Base-by-base conservation (phyloP, 37 sponge, comb jelly and placozoan genomes). In the Beroe ovata region DNA sequence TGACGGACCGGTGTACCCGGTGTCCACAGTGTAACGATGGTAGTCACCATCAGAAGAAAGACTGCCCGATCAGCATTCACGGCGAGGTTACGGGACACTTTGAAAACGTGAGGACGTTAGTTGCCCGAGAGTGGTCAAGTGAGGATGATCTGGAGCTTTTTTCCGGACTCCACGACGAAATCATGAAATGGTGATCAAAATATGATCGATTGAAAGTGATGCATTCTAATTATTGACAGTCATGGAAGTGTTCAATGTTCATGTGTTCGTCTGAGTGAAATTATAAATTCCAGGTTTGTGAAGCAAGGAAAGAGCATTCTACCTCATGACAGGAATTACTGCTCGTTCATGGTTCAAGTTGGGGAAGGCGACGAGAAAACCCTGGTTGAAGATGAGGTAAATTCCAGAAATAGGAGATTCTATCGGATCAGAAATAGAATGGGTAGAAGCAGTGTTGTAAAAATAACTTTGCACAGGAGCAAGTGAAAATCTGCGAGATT, bases 271-370 rank as follows among this genome's bases (percentile, higher is more conserved):
- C n/a, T n/a, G n/a, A n/a, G 59, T 58, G 16, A 58, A 58, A 58
- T 58, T 58, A 25, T 61, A 4, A 66, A 34, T 23, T 21, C 35
- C 84, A 77, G 84, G 84, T 77, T 77, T 41, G 84, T 77, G 8
- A 77, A 77, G 38, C 42, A 42, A 19, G 84, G 84, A 3, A 77
- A 77, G 38, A 36, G 38, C 11, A 77, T 77, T 11, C 28, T 77
- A 38, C 84, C 84, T 1, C 84, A 77, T 35, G 84, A 77, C 47
- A 11, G 33, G 54, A 16, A 4, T 2, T 4, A 77, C 84, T 77
- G 84, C 33, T 32, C 21, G n/a, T 77, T 77, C 47, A 35, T 77
- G 54, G 26, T 36, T 4, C 35, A 42, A 40, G 84, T 42, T n/a
- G 84, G 41, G 16, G 84, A 77, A 25, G 63, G 29, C 4, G 29